Evolutionary conservation across 2,888 invertebrate species (phyloP).

Genomic region (Antheraea assamensis): DNA sequence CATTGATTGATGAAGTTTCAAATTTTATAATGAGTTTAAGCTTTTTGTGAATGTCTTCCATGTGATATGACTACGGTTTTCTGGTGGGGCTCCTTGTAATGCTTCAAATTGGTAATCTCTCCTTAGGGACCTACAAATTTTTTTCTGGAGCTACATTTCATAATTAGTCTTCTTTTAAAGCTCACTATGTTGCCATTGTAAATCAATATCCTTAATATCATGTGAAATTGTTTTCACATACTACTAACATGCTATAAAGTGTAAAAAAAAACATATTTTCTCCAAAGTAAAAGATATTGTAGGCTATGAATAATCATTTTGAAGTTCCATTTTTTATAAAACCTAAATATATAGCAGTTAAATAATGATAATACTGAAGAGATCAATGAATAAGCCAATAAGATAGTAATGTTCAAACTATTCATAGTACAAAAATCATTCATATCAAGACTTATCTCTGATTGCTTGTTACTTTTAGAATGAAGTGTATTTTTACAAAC

Average conservation of each 20-base stretch:
- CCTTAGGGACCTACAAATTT: background rate
- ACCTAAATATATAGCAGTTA: too few relatives aligned
- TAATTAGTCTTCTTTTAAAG: background rate
- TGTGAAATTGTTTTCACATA: background rate
- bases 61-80: background rate
- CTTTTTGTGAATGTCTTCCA: background rate
- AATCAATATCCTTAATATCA: background rate
- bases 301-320: too few relatives aligned
- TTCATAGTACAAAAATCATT: background rate
- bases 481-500: background rate
- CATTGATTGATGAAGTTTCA: background rate
- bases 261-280: too few relatives aligned
- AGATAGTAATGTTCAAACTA: background rate
- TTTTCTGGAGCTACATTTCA: background rate
- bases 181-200: background rate
- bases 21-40: background rate
- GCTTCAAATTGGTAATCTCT: background rate
- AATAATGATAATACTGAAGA: background rate
- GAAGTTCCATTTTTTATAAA: too few relatives aligned
- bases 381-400: background rate
- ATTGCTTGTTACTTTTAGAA: background rate
- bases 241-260: too few relatives aligned
- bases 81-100: background rate
- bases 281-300: too few relatives aligned
- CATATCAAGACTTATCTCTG: background rate